Percentiles rank a stretch among this genome's conserved stretches.
These are phyloP conservation scores for Drosophila prostipennis DNA, from an alignment of 2,888 invertebrate genomes.

Conservation along the genomic window DNA sequence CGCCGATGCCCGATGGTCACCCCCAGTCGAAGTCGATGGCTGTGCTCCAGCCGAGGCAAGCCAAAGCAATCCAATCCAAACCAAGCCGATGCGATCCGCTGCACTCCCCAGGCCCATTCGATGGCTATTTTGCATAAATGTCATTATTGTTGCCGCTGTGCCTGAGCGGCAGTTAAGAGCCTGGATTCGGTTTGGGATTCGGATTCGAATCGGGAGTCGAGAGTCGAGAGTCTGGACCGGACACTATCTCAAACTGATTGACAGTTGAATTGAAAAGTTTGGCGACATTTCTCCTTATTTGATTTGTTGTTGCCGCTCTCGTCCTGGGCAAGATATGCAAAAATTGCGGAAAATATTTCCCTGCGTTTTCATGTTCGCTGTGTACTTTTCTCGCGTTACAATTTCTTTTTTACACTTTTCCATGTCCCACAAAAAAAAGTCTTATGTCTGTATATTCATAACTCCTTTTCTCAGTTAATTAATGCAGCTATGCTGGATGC, in stretches of 20 bases:
- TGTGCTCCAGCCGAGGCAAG: conserved; percentile 5
- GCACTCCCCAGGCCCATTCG: conserved; percentile 13
- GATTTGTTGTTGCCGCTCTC: conserved; percentile 67
- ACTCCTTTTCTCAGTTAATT: conserved; percentile 41
- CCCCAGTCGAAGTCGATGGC: conserved; percentile 25
- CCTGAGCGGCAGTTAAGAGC: conserved; percentile 16
- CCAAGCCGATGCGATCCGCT: conserved; percentile 5
- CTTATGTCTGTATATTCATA: conserved; percentile 65
- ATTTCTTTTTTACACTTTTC: conserved; percentile 56
- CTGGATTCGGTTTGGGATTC: conserved; percentile 9
- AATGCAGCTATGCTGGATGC: conserved; percentile 2
- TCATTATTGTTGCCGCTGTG: conserved; percentile 77
- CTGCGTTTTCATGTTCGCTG: conserved; percentile 23
- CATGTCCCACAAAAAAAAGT: conserved; percentile 5
- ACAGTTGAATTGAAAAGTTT: conserved; percentile 83
- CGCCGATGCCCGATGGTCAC: conserved; percentile 44
- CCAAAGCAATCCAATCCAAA: conserved; percentile 22
- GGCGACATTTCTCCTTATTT: conserved; percentile 83
- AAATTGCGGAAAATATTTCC: conserved; percentile 66
- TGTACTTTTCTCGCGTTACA: conserved; percentile 38
- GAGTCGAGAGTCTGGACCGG: conserved; percentile 54
- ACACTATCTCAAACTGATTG: conserved; percentile 83
- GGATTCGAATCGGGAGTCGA: conserved; percentile 5
- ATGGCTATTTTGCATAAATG: conserved; percentile 76
- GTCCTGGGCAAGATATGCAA: conserved; percentile 62